Evolutionary conservation across 2,888 invertebrate genomes (phyloP), one percentile per base, ranked within the genome.

Genomic region (Erebia palarica): DNA sequence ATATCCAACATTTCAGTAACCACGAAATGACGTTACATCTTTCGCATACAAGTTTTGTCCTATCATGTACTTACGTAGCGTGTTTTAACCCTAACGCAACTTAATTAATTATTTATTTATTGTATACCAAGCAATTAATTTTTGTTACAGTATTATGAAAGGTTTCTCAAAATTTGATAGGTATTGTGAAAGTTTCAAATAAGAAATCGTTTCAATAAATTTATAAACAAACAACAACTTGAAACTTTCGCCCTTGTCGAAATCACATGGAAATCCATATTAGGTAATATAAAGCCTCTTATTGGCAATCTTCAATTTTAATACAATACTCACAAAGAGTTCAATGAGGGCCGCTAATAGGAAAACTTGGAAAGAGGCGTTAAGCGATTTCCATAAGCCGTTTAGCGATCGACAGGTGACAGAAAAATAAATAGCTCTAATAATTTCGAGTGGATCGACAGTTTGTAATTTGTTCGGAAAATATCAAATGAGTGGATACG

Each of bases 401-500:
- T 81, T 82, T 79, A 82, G 68, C 78, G 85, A 85, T 84, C 81
- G 90, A 86, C 89, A 87, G 87, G 87, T 92, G 92, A 89, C 91
- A 89, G 85, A 87, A 84, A 89, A 91, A 91, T 91, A 91, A 86
- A 87, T 84, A 86, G 85, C 85, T 80, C 86, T 78, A 78, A 88
- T 88, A 88, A 87, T 86, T 82, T 78, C 73, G 78, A 79, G 61
- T 69, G 76, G 80, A 79, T 78, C 86, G 89, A 89, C 89, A 90
- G 86, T 88, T 92, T 89, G 90, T 92, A 92, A 92, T 93, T 93
- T 91, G 91, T 91, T 92, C 88, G 87, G 90, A 87, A 92, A 92
- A 92, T 92, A 90, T 91, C 91, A 88, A 92, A 91, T 92, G 91
- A 92, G 92, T 92, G 90, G 90, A 90, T 90, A 89, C 88, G 89